Evolutionary conservation across 1,140 invertebrate genomes (phyloP), one percentile per base, ranked within the genome.

Genomic region (Araneus ventricosus): DNA sequence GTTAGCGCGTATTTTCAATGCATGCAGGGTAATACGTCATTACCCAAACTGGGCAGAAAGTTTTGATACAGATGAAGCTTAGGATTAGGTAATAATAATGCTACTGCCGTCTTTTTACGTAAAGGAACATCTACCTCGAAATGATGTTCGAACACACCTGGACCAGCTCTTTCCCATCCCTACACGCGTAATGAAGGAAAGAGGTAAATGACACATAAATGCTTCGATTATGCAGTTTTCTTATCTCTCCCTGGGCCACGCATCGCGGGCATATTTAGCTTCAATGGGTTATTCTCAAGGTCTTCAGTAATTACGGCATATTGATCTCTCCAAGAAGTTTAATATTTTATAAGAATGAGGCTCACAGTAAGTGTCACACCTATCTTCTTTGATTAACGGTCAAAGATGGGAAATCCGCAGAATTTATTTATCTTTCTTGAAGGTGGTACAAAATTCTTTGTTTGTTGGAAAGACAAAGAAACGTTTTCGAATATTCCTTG

Each of bases 151-250:
- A 84, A 52, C 70, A 75, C 70, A 75, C 70, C 70, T 75, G 82
- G 82, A 52, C 52, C 27, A 84, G 45, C 24, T 84, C 30, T 84
- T 84, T 84, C 39, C 82, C 41, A 30, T n/a, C 27, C 37, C n/a
- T 37, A 14, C 30, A n/a, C 41, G 52, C 52, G 30, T 84, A 84
- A 84, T 84, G 82, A 84, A 45, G 10, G 45, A 14, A 52, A 63
- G 34, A 63, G 85, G 52, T 87, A 87, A 63, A 87, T 63, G 85
- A 87, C 85, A 37, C 61, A 30, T 87, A 87, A 87, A 87, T 63
- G 85, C 85, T 30, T 39, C 27, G 59, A 87, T 59, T 87, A 87
- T 20, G 85, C 24, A n/a, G 24, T 82, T 41, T 84, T n/a, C 27
- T 10, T 10, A 84, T 24, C 27, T 14, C 82, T 17, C 52, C 59